Base-by-base conservation (phyloP, 1,140 invertebrate species). In the Drosophila lini region DNA sequence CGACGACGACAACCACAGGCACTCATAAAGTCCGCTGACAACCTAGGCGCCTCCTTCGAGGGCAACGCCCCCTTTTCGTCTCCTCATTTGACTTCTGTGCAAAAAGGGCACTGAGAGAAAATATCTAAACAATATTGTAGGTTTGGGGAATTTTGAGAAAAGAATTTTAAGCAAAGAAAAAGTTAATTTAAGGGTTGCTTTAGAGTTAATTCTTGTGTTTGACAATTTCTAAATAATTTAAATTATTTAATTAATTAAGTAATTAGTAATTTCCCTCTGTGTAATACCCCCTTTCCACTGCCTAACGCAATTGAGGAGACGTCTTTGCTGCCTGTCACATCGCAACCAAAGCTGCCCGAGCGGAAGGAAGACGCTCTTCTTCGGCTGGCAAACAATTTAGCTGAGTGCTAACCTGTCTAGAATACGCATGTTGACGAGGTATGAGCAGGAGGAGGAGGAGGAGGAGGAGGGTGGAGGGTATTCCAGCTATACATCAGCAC, bases 371-470 rank as follows among this genome's bases (percentile, higher is more conserved):
- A 74, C 62, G 53, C 74, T 64, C 69, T 57, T 67, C 57, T 47
- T 53, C 42, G 61, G 47, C 65, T 44, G 34, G 52, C 83, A 86
- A 86, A 88, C 80, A 82, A 88, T 88, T 81, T 86, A 85, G 70
- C 64, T 82, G 78, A 85, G 82, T 85, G 82, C 59, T 50, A 68
- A 65, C 42, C 68, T 59, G 52, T 70, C 68, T 58, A 47, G 68
- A 25, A 25, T 61, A 67, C 41, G 61, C 55, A 19, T 31, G 25
- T 41, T 22, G 36, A 32, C n/a, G 2, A 3, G 19, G 28, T 36
- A 9, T 9, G 34, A 10, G 19, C 6, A 8, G 44, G 6, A 28
- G 25, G 25, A 28, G 25, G 25, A 28, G 5, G 25, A 28, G 19
- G 19, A 19, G 19, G 25, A 9, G 38, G 3, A 10, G 3, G 11